phyloP scores from a whole-genome alignment of 2,113 vertebrate genomes.

The Paramisgurnus dabryanus region DNA sequence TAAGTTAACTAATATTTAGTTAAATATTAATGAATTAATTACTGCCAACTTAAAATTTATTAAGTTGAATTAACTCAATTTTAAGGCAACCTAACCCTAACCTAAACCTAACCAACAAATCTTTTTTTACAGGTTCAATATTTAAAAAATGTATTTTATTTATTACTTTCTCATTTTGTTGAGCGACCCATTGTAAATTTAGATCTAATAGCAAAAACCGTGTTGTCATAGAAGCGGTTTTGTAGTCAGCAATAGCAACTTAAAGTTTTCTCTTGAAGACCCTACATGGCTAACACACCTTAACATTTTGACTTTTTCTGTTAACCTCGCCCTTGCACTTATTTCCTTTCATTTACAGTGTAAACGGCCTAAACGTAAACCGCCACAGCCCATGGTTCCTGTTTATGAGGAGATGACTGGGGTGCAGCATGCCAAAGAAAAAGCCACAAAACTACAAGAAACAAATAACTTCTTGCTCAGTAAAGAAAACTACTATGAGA shows the following conservation, averaged over 20 bases:
- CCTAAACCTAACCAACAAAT: too few species aligned
- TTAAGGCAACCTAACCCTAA: too few species aligned
- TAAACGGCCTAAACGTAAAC: slow-evolving; percentile 37
- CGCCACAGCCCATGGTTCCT: slow-evolving; percentile 44
- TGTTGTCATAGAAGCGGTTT: too few species aligned
- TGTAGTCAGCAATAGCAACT: background rate
- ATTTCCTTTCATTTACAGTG: slow-evolving; percentile 53
- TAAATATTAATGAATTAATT: too few species aligned
- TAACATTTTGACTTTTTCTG: slow-evolving; percentile 53
- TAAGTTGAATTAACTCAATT: too few species aligned
- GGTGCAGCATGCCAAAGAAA: slow-evolving; percentile 22
- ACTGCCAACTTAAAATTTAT: too few species aligned
- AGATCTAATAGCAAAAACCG: too few species aligned
- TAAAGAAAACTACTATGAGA: slow-evolving; percentile 64
- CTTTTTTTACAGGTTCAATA: too few species aligned
- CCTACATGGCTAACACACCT: background rate
- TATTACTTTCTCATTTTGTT: too few species aligned
- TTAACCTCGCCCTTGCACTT: slow-evolving; percentile 31
- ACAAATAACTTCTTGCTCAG: background rate
- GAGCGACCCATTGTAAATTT: too few species aligned
- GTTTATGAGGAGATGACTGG: slow-evolving; percentile 77
- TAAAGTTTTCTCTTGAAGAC: background rate
- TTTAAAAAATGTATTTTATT: too few species aligned
- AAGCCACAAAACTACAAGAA: slow-evolving; percentile 55
- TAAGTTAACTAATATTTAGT: too few species aligned